These are phyloP conservation scores for Galerucella calmariensis DNA, from an alignment of 2,888 invertebrate species.

Conservation along the genomic window DNA sequence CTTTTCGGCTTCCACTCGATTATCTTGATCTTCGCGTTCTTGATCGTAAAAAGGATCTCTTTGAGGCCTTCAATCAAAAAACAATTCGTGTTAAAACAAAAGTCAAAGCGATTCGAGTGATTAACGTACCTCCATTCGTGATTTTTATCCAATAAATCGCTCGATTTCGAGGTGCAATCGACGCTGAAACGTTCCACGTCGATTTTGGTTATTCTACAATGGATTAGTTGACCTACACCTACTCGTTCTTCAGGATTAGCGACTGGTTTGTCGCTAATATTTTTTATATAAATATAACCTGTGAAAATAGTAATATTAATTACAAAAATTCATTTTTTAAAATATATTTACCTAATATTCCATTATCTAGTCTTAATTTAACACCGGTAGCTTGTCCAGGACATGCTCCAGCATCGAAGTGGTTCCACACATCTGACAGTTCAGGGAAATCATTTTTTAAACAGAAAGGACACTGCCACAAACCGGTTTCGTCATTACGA, in stretches of 20 bases:
- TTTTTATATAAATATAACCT: conserved; percentile 94
- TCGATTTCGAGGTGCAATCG: conserved; percentile 92
- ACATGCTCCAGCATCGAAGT: conserved; percentile 95
- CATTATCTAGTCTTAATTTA: conserved; percentile 88
- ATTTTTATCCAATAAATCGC: conserved; percentile 91
- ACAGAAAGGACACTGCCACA: conserved; percentile 99
- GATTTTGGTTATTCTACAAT: conserved; percentile 93
- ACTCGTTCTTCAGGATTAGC: conserved; percentile 94
- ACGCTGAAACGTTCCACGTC: conserved; percentile 94
- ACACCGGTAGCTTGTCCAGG: conserved; percentile 97
- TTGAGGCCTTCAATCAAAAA: conserved; percentile 71
- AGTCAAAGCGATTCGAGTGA: not conserved
- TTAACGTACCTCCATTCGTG: conserved; percentile 82
- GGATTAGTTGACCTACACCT: conserved; percentile 82
- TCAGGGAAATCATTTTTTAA: conserved; percentile 96
- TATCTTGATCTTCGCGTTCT: conserved; percentile 83
- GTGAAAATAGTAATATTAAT: conserved; percentile 65
- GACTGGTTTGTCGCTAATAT: conserved; percentile 93
- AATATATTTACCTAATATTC: conserved; percentile 73
- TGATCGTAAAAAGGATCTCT: conserved; percentile 93
- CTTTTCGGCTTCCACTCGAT: conserved; percentile 80
- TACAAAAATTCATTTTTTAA: not conserved
- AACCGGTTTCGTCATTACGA: conserved; percentile 90
- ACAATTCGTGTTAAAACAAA: not conserved
- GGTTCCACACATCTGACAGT: conserved; percentile 97